Evolutionary conservation across 2,113 vertebrate species (phyloP).

Genomic region (Phycodurus eques): DNA sequence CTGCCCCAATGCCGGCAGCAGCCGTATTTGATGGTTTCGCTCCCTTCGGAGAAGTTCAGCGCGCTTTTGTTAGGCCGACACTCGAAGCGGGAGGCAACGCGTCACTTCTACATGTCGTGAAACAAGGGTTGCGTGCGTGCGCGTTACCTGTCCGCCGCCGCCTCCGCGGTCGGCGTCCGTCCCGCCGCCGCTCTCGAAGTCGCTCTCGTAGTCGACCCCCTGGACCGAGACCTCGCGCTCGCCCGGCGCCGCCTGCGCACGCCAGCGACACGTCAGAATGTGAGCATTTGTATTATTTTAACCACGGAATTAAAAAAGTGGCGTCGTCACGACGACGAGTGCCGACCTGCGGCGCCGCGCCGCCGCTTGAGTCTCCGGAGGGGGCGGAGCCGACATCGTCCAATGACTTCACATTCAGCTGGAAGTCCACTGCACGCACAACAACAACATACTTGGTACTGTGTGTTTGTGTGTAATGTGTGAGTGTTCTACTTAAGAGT

Average conservation of each 20-base stretch:
- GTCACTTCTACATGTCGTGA: too few relatives aligned
- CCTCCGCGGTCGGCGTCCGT: conserved; percentile 22
- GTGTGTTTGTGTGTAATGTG: background rate
- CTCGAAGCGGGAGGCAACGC: too few relatives aligned
- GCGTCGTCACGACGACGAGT: too few relatives aligned
- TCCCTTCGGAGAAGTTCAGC: too few relatives aligned
- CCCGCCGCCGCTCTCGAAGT: conserved; percentile 69
- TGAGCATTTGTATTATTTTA: background rate
- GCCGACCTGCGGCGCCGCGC: background rate
- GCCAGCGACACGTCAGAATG: too few relatives aligned
- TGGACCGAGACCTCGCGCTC: conserved; percentile 5
- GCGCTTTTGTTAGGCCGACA: too few relatives aligned
- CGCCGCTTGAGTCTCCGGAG: conserved; percentile 11
- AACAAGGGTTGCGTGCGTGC: background rate
- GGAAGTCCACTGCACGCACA: conserved; percentile 72
- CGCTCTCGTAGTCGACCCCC: conserved; percentile 59
- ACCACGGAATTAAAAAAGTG: background rate
- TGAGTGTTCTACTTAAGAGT: too few relatives aligned
- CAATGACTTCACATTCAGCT: conserved; percentile 79
- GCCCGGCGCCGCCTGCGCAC: background rate
- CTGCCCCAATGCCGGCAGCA: too few relatives aligned
- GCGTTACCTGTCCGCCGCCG: background rate
- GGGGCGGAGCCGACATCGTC: conserved; percentile 75
- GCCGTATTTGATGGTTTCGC: too few relatives aligned
- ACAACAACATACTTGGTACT: background rate